Base-by-base conservation (phyloP, 2,888 invertebrate genomes). In the Ophioninae sp. region DNA sequence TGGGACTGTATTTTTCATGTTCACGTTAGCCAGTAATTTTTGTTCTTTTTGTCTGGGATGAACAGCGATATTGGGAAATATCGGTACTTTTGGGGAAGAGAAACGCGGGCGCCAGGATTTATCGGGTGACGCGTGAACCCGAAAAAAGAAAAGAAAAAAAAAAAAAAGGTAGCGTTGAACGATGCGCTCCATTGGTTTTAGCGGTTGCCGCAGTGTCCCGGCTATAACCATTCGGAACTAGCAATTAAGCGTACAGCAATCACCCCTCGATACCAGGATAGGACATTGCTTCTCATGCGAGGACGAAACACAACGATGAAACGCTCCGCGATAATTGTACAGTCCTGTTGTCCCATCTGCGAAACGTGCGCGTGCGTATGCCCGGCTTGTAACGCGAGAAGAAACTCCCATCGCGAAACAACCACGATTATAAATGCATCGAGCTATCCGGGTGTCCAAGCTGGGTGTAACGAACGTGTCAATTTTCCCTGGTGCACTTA, bases 181-280 rank as follows among this genome's bases (percentile, higher is more conserved):
- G 68, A 73, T 68, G 74, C 61, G 79, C 74, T 41, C 72, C 65
- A 79, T 79, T 74, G 74, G 79, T 74, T 79, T 79, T 68, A 74
- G 79, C 61, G 79, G 79, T 73, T 74, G 79, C 68, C 56, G 79
- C 79, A 72, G 72, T 76, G 65, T 72, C 56, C 79, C 21, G 68
- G 72, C 67, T 72, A 72, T 75, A 72, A 76, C 76, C 70, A 72
- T 79, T 84, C 59, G 81, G 79, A 84, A 79, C 84, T 84, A 81
- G 84, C 84, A 84, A 84, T 84, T 84, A 84, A 82, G 79, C 84
- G 81, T 76, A 76, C 59, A 73, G 78, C 84, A 84, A 84, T 84
- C 84, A 84, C 84, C 84, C 81, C 79, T 79, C 79, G 79, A 79
- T 79, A 79, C 79, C 79, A 67, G 73, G 50, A 30, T 37, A 7